phyloP scores from a whole-genome alignment of 2,888 invertebrate genomes.

The Drosophila niveifrons region DNA sequence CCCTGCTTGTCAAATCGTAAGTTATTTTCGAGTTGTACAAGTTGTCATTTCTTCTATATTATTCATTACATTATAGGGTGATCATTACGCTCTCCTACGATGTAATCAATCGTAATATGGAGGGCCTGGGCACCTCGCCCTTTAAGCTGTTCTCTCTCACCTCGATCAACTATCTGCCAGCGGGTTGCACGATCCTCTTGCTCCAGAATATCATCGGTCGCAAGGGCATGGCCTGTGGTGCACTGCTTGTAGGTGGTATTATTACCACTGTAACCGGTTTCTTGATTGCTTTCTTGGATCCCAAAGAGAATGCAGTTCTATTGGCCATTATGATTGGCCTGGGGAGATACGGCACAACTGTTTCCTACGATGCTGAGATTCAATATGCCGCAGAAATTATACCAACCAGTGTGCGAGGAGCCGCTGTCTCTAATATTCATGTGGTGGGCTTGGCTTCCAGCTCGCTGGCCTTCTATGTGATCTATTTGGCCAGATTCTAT shows the following conservation, averaged over 20 bases:
- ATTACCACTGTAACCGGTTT: slow-evolving; percentile 86
- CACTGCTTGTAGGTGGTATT: slow-evolving; percentile 86
- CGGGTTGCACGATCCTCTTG: slow-evolving; percentile 83
- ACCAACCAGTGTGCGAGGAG: slow-evolving; percentile 88
- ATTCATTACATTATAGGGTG: slow-evolving; percentile 84
- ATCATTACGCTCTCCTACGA: slow-evolving; percentile 87
- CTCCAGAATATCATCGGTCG: slow-evolving; percentile 85
- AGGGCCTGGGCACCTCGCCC: slow-evolving; percentile 87
- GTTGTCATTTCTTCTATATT: neutral
- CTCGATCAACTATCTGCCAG: slow-evolving; percentile 87
- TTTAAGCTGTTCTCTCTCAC: slow-evolving; percentile 87
- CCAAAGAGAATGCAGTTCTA: slow-evolving; percentile 82
- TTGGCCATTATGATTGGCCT: slow-evolving; percentile 86
- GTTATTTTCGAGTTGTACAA: slow-evolving; percentile 48
- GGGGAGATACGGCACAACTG: slow-evolving; percentile 87
- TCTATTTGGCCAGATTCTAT: slow-evolving; percentile 85
- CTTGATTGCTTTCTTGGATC: slow-evolving; percentile 83
- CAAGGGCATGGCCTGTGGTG: slow-evolving; percentile 87
- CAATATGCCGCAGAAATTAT: slow-evolving; percentile 89
- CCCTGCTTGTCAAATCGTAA: slow-evolving; percentile 88
- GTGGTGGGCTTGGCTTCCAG: slow-evolving; percentile 88
- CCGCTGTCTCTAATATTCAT: slow-evolving; percentile 88
- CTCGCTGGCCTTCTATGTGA: slow-evolving; percentile 87
- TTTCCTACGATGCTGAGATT: slow-evolving; percentile 88
- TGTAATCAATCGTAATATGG: slow-evolving; percentile 87